These are phyloP conservation scores for Caerostris extrusa DNA, from an alignment of 1,140 invertebrate species.

Conservation along the genomic window DNA sequence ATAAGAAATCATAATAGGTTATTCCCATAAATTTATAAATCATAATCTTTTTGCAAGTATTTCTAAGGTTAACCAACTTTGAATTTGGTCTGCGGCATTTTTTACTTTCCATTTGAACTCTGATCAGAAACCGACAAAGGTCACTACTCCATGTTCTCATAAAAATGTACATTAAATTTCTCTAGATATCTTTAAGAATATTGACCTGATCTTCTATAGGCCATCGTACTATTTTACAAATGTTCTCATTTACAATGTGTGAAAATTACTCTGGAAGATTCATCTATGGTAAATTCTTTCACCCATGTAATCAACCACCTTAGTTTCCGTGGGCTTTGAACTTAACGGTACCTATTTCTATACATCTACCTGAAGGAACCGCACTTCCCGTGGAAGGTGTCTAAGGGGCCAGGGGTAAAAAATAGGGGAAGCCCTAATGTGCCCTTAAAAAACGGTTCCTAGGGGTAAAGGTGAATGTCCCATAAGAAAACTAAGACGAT, in stretches of 20 bases:
- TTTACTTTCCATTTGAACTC: too few species aligned
- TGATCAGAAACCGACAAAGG: too few species aligned
- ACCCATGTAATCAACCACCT: neutral
- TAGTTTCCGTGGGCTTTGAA: neutral
- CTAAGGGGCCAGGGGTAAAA: neutral
- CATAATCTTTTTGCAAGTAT: too few species aligned
- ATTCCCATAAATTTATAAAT: too few species aligned
- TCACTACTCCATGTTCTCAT: too few species aligned
- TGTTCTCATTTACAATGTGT: neutral
- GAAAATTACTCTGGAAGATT: neutral
- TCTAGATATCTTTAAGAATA: neutral
- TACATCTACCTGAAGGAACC: neutral
- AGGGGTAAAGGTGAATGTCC: conserved; percentile 28
- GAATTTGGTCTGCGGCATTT: too few species aligned
- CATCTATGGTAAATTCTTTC: too few species aligned
- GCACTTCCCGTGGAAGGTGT: conserved; percentile 17
- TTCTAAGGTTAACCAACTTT: too few species aligned
- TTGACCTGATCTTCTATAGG: neutral
- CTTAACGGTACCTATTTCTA: neutral
- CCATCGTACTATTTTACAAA: neutral
- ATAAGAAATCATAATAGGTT: too few species aligned
- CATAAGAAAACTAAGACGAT: conserved; percentile 17
- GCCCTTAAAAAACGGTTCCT: conserved; percentile 4
- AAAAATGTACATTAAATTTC: too few species aligned
- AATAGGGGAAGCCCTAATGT: neutral